Evolutionary conservation across 37 sponge, comb jelly and placozoan genomes (phyloP).

Genomic region (Crambe crambe): DNA sequence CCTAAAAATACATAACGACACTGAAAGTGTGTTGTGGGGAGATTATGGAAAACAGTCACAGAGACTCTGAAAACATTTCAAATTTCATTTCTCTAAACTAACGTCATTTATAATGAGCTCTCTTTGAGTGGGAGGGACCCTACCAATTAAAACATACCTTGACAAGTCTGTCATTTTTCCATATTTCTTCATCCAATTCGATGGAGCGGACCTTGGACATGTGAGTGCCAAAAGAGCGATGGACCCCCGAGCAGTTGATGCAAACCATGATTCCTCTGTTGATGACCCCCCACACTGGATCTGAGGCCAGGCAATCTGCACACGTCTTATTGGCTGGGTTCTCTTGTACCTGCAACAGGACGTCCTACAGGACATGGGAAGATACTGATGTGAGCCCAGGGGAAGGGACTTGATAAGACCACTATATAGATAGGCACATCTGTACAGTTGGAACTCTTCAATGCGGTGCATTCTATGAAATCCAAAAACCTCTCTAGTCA

Average conservation of each 20-base stretch:
- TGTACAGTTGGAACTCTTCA: background rate
- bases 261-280: conserved; percentile 89
- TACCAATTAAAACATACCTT: conserved; percentile 32
- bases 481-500: no score
- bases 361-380: conserved; percentile 26
- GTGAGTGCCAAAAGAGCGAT: conserved; percentile 75
- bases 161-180: conserved; percentile 71
- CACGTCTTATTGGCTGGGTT: conserved; percentile 79
- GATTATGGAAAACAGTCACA: no score
- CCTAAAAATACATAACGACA: no score
- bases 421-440: no score
- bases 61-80: no score
- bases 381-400: no score
- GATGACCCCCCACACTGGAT: conserved; percentile 87
- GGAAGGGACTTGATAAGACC: background rate
- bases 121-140: no score
- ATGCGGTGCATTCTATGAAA: no score
- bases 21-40: no score
- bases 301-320: conserved; percentile 82
- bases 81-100: no score
- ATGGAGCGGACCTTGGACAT: conserved; percentile 90
- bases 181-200: conserved; percentile 79
- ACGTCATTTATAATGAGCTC: no score
- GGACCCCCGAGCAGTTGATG: conserved; percentile 82
- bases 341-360: conserved; percentile 53